Evolutionary conservation across 2,888 invertebrate genomes (phyloP).

Genomic region (Lysandra bellargus): DNA sequence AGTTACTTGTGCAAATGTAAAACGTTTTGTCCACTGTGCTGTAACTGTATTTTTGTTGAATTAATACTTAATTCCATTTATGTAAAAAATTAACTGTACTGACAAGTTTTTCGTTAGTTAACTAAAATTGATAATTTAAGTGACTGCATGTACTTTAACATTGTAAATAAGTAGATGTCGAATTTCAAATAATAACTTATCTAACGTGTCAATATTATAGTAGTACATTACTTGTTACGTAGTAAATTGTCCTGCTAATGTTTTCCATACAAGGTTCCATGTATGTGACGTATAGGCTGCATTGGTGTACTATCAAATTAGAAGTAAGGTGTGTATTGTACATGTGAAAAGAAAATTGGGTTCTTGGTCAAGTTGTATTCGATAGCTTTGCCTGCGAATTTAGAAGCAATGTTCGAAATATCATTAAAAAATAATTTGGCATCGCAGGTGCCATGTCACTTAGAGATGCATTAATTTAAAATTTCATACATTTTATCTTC

Average conservation of each 20-base stretch:
- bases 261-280: not conserved
- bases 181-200: not conserved
- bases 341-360: not conserved
- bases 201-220: not conserved
- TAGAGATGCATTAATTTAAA: not conserved
- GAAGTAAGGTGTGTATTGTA: conserved; percentile 26
- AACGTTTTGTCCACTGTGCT: not conserved
- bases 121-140: not conserved
- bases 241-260: not conserved
- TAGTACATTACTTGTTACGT: not conserved
- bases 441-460: not conserved
- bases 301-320: not conserved
- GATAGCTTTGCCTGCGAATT: not conserved
- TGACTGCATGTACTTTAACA: not conserved
- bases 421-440: not conserved
- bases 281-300: conserved; percentile 10
- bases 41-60: too few relatives aligned
- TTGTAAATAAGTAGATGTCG: not conserved
- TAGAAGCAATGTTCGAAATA: not conserved
- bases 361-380: not conserved
- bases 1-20: conserved; percentile 23
- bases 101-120: not conserved
- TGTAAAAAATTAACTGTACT: not conserved
- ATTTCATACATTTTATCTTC: not conserved
- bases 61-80: too few relatives aligned